Conservation (phyloP, 2,113 vertebrate genomes). For the Sceloporus tristichus region DNA sequence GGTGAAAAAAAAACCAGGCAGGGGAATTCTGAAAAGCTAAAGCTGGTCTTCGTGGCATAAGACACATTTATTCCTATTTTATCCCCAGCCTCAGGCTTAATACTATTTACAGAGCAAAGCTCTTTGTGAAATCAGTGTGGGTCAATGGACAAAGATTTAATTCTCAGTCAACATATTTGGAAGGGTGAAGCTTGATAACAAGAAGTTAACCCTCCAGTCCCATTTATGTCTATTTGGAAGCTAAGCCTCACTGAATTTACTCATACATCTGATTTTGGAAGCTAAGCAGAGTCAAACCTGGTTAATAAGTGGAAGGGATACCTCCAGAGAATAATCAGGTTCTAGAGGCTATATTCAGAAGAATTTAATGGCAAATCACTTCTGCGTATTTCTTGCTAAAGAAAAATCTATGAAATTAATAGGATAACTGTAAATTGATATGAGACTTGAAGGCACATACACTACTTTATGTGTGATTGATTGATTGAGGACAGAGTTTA, state of each 20-base stretch:
- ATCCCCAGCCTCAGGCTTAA: not conserved
- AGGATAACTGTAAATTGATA: too few species aligned
- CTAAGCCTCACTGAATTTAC: not conserved
- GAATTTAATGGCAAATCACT: too few species aligned
- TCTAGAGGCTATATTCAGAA: too few species aligned
- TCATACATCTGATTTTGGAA: not conserved
- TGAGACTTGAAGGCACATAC: too few species aligned
- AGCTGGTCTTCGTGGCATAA: not conserved
- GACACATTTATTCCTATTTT: slow-evolving; percentile 5
- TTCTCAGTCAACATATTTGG: not conserved
- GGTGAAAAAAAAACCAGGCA: not conserved
- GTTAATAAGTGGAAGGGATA: too few species aligned
- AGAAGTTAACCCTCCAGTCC: not conserved
- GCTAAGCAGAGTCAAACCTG: too few species aligned
- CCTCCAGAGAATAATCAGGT: too few species aligned
- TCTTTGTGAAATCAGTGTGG: not conserved
- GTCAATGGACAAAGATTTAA: not conserved
- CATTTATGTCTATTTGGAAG: not conserved
- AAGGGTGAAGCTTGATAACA: not conserved
- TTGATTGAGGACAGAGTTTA: too few species aligned
- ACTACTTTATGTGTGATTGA: too few species aligned
- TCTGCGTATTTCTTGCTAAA: too few species aligned
- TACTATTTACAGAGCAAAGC: not conserved
- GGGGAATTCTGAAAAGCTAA: not conserved
- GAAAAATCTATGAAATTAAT: too few species aligned